Evolutionary conservation across 64 coral and sea anemone genomes (phyloP).

Genomic region (Porites australiensis): DNA sequence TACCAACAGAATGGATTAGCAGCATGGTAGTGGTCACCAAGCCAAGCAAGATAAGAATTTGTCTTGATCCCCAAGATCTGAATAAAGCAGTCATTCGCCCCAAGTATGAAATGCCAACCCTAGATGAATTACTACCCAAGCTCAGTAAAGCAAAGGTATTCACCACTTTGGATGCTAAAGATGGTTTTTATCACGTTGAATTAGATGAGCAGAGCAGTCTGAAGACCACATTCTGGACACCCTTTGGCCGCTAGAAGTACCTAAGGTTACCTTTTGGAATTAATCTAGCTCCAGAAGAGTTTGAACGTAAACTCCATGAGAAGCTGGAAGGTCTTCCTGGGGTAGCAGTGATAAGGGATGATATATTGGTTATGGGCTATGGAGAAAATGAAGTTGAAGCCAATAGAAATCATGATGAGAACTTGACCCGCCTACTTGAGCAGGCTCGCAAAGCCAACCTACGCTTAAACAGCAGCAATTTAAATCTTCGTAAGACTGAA

Average conservation of each 20-base stretch:
- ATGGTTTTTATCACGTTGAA: slow-evolving; percentile 26
- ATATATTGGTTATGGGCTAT: too few species aligned
- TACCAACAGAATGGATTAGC: background rate
- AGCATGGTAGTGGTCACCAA: background rate
- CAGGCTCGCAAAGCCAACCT: slow-evolving; percentile 12
- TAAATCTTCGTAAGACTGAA: slow-evolving; percentile 14
- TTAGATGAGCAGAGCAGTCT: slow-evolving; percentile 30
- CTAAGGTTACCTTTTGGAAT: slow-evolving; percentile 34
- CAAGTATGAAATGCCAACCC: slow-evolving; percentile 6
- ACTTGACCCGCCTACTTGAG: background rate
- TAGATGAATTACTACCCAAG: slow-evolving; percentile 29
- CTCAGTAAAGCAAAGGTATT: slow-evolving; percentile 17
- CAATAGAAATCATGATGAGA: slow-evolving; percentile 9
- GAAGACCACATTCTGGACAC: slow-evolving; percentile 29
- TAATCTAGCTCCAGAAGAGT: slow-evolving; percentile 30
- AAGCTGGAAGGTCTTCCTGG: background rate
- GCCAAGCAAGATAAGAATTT: slow-evolving; percentile 7
- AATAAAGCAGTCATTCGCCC: slow-evolving; percentile 18
- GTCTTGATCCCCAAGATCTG: background rate
- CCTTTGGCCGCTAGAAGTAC: slow-evolving; percentile 19
- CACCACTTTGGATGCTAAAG: slow-evolving; percentile 9
- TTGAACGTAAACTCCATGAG: slow-evolving; percentile 16
- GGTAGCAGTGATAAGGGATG: too few species aligned
- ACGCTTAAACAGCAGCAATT: slow-evolving; percentile 26
- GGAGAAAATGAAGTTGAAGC: too few species aligned